Conservation (phyloP, 2,888 invertebrate genomes). For the Hypselothyrea guttata region DNA sequence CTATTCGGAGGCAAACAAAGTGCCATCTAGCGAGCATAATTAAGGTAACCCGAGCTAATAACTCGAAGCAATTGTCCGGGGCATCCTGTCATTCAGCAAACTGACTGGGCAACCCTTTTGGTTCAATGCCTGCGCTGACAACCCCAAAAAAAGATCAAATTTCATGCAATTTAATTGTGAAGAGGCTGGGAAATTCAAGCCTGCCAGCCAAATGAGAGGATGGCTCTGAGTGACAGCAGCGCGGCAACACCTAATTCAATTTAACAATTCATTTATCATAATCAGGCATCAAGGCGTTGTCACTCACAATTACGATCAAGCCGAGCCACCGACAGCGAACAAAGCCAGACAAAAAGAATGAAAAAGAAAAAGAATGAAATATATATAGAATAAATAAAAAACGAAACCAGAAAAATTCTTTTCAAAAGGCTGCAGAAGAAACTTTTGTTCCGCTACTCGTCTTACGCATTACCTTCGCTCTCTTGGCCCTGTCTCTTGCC, state of each 20-base stretch:
- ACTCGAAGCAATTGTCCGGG: constrained; percentile 54
- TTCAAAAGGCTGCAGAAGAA: constrained; percentile 43
- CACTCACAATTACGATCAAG: constrained; percentile 76
- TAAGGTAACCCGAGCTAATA: constrained; percentile 74
- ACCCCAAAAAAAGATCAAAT: constrained; percentile 73
- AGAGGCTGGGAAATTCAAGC: constrained; percentile 52
- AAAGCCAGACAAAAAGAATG: not conserved
- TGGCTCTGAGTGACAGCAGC: constrained; percentile 72
- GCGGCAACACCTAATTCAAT: constrained; percentile 78
- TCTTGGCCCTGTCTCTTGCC: not conserved
- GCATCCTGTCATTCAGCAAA: constrained; percentile 49
- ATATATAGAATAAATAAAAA: constrained; percentile 6
- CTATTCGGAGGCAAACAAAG: constrained; percentile 47
- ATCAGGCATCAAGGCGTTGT: constrained; percentile 77
- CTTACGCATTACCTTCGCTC: constrained; percentile 43
- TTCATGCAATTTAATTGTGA: constrained; percentile 77
- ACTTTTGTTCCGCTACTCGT: constrained; percentile 61
- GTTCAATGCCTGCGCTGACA: constrained; percentile 44
- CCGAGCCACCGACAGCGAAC: constrained; percentile 1
- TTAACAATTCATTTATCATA: constrained; percentile 79
- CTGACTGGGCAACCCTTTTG: constrained; percentile 51
- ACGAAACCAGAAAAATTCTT: constrained; percentile 3
- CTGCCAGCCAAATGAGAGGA: constrained; percentile 49
- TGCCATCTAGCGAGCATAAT: constrained; percentile 54
- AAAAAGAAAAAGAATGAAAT: constrained; percentile 14